Percentiles rank a stretch among this genome's conserved stretches.
These are phyloP conservation scores for Anomalospiza imberbis DNA, from an alignment of 2,797 vertebrate genomes.

Conservation along the genomic window DNA sequence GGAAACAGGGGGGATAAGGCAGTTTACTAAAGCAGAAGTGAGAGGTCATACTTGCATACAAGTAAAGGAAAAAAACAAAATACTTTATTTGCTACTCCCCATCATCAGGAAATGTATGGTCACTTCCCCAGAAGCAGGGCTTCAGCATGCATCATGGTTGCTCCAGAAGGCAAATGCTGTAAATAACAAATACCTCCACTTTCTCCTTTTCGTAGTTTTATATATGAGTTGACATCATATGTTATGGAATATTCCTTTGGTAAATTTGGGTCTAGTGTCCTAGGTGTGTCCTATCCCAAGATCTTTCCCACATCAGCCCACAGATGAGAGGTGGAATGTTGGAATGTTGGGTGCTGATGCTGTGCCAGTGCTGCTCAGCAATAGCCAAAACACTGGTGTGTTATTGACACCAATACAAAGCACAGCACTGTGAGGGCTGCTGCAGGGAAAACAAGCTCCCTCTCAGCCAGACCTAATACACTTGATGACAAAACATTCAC, in stretches of 20 bases:
- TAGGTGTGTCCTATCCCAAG: too few relatives aligned
- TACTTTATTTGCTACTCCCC: not conserved
- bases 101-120: not conserved
- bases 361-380: not conserved
- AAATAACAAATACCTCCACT: not conserved
- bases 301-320: not conserved
- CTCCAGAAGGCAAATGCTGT: not conserved
- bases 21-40: not conserved
- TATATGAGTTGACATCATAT: not conserved
- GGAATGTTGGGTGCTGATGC: not conserved
- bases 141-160: not conserved
- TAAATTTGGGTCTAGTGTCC: not conserved
- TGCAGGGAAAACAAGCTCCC: not conserved
- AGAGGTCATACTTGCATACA: not conserved
- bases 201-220: not conserved
- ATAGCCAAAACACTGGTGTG: not conserved
- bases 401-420: not conserved
- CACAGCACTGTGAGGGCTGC: not conserved
- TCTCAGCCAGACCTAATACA: not conserved
- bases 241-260: not conserved
- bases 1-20: not conserved
- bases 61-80: not conserved
- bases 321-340: not conserved
- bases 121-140: not conserved
- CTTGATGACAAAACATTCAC: not conserved